Percentiles rank a stretch among this genome's conserved stretches.
phyloP scores from a whole-genome alignment of 2,888 invertebrate species.

The Cremastinae sp. region DNA sequence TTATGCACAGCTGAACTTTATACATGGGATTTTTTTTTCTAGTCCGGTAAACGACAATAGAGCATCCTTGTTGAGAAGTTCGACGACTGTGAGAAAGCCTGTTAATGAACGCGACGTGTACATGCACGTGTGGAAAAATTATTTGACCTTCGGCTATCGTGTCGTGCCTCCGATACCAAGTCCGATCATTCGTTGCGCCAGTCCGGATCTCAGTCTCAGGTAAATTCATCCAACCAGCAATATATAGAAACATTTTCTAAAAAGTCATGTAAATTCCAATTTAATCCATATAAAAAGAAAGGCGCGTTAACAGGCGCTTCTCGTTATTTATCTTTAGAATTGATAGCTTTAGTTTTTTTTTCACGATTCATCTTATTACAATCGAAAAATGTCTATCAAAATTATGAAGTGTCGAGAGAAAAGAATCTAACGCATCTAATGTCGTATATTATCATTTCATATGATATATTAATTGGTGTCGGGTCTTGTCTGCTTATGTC shows the following conservation, averaged over 20 bases:
- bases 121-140: slow-evolving; percentile 98
- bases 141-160: slow-evolving; percentile 97
- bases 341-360: slow-evolving; percentile 37
- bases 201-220: slow-evolving; percentile 95
- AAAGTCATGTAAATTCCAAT: slow-evolving; percentile 37
- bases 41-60: slow-evolving; percentile 98
- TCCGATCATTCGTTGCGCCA: slow-evolving; percentile 93
- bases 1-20: neutral
- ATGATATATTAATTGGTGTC: slow-evolving; percentile 75
- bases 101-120: slow-evolving; percentile 96
- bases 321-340: slow-evolving; percentile 26
- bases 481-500: slow-evolving; percentile 74
- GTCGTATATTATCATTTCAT: slow-evolving; percentile 63
- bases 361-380: slow-evolving; percentile 47
- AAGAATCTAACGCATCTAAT: slow-evolving; percentile 48
- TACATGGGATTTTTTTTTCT: slow-evolving; percentile 73
- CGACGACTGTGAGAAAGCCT: slow-evolving; percentile 93
- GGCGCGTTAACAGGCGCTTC: slow-evolving; percentile 18
- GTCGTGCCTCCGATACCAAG: slow-evolving; percentile 96
- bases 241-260: neutral
- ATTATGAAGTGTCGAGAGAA: slow-evolving; percentile 35
- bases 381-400: slow-evolving; percentile 42
- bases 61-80: slow-evolving; percentile 94
- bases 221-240: slow-evolving; percentile 77
- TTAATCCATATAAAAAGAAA: slow-evolving; percentile 7